phyloP scores from a whole-genome alignment of 2,797 vertebrate species.

The Erithacus rubecula region DNA sequence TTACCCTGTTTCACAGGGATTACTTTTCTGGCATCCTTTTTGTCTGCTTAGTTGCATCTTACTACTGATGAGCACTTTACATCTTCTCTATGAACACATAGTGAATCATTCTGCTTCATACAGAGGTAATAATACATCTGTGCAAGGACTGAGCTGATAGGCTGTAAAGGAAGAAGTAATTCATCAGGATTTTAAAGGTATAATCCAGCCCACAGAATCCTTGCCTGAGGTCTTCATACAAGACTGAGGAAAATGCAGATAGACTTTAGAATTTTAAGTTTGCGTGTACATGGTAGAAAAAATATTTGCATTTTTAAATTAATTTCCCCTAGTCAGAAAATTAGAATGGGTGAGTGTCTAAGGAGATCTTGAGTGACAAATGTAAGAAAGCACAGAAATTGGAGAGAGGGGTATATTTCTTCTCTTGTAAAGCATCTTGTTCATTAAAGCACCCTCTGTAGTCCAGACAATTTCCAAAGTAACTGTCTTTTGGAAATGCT shows the following conservation, averaged over 20 bases:
- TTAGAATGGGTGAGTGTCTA: neutral
- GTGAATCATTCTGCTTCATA: neutral
- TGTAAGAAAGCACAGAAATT: neutral
- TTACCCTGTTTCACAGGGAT: neutral
- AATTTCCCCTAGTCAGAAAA: neutral
- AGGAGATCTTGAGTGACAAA: neutral
- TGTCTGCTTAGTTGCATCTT: neutral
- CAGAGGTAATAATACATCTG: neutral
- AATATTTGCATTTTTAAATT: neutral
- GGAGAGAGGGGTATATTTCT: neutral
- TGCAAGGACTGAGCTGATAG: neutral
- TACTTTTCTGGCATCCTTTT: neutral
- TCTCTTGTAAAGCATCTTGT: neutral
- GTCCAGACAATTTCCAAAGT: neutral
- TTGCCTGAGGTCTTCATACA: neutral
- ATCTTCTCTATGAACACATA: accelerated
- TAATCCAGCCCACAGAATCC: neutral
- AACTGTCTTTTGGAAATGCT: neutral
- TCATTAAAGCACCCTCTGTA: neutral
- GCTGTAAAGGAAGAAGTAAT: neutral
- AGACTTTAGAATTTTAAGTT: neutral
- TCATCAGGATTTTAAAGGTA: neutral
- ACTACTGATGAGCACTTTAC: neutral
- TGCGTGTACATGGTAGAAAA: neutral
- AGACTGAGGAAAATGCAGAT: neutral